Conservation (phyloP, 2,113 vertebrate species). For the Lanius collurio region DNA sequence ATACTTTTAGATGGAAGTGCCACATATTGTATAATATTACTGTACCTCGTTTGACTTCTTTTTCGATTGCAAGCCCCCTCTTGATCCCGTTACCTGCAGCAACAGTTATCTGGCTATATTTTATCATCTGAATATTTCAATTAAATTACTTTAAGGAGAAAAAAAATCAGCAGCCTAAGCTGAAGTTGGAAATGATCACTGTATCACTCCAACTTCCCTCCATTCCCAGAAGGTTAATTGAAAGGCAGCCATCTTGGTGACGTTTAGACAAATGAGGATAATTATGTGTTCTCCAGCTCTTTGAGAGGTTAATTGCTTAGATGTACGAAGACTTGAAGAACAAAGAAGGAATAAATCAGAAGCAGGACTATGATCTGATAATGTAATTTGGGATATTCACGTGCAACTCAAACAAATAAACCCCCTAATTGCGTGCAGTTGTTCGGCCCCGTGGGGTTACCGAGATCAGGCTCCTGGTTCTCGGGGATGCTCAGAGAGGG, state of each 20-base stretch:
- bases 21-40: constrained; percentile 56
- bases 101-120: constrained; percentile 71
- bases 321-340: constrained; percentile 79
- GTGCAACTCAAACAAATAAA: constrained; percentile 80
- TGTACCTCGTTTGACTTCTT: constrained; percentile 59
- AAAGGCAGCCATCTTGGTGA: constrained; percentile 82
- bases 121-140: constrained; percentile 78
- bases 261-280: constrained; percentile 84
- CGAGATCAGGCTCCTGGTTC: neutral
- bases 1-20: constrained; percentile 41
- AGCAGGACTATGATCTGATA: constrained; percentile 73
- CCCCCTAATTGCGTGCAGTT: constrained; percentile 59
- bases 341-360: constrained; percentile 82
- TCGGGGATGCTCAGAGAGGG: neutral
- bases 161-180: constrained; percentile 33
- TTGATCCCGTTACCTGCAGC: constrained; percentile 74
- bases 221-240: constrained; percentile 83
- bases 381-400: constrained; percentile 75
- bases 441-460: neutral
- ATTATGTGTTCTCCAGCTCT: constrained; percentile 82
- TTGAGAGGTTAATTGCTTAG: constrained; percentile 85
- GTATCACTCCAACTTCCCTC: constrained; percentile 80
- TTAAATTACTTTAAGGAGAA: constrained; percentile 72
- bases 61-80: constrained; percentile 44
- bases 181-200: constrained; percentile 81